Evolutionary conservation across 2,797 vertebrate genomes (phyloP).

Genomic region (Sciurus carolinensis): DNA sequence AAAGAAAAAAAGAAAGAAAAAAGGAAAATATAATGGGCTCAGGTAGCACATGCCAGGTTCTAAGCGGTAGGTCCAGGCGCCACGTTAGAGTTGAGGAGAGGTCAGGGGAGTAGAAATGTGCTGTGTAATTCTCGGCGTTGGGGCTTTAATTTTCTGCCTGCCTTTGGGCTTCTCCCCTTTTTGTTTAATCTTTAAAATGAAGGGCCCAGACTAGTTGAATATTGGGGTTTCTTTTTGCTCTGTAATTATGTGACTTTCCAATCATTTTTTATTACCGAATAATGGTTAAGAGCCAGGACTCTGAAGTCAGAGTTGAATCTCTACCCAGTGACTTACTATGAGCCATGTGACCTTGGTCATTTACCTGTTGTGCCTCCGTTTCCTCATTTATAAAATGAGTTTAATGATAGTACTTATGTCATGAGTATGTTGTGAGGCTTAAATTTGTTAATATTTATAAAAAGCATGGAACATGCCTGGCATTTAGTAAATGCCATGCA

Average conservation of each 20-base stretch:
- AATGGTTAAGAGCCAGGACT: constrained; percentile 21
- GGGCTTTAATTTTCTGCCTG: background rate
- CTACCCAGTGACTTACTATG: constrained; percentile 14
- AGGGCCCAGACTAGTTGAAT: background rate
- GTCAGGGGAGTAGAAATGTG: background rate
- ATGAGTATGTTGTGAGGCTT: background rate
- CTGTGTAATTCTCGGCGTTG: background rate
- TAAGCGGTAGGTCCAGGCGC: background rate
- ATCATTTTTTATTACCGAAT: constrained; percentile 59
- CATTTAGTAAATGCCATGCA: background rate
- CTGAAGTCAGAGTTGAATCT: constrained; percentile 51
- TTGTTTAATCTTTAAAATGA: constrained; percentile 55
- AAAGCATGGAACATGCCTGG: background rate
- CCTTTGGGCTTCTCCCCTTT: background rate
- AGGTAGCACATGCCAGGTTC: background rate
- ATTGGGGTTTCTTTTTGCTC: constrained; percentile 39
- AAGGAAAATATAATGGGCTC: too few species aligned
- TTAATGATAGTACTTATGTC: background rate
- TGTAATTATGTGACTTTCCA: constrained; percentile 19
- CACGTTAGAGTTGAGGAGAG: background rate
- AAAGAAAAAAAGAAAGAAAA: too few species aligned
- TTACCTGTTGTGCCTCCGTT: constrained; percentile 26
- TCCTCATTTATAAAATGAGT: constrained; percentile 48
- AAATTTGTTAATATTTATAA: constrained; percentile 48
- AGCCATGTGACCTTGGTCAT: constrained; percentile 18